Conservation (phyloP, 2,888 invertebrate genomes). For the Limenitis camilla region DNA sequence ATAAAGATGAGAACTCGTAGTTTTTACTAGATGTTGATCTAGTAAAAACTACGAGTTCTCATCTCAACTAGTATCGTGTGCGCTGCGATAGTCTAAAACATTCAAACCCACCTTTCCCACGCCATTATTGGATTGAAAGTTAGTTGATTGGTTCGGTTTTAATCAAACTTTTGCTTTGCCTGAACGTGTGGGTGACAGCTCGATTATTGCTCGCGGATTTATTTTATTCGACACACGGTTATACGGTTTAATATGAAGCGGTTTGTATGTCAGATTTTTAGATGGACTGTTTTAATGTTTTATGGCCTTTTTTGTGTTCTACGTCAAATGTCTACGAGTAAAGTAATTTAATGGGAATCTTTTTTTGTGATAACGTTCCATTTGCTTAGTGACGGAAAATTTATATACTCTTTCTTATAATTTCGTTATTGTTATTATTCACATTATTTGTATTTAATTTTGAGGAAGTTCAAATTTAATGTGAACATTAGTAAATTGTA, state of each 20-base stretch:
- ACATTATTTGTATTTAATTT: too few species aligned
- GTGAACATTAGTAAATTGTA: too few species aligned
- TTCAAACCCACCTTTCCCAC: constrained; percentile 1
- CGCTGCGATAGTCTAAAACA: background rate
- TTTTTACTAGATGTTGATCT: background rate
- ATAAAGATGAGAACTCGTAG: background rate
- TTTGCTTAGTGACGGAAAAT: too few species aligned
- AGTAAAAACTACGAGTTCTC: background rate
- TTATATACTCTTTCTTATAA: too few species aligned
- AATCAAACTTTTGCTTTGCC: constrained; percentile 33
- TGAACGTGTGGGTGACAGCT: constrained; percentile 28
- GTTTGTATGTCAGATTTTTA: background rate
- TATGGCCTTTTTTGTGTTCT: too few species aligned
- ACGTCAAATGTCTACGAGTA: too few species aligned
- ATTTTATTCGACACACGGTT: constrained; percentile 17
- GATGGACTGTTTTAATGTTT: background rate
- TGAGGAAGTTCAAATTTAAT: too few species aligned
- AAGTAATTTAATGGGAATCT: too few species aligned
- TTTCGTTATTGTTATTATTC: too few species aligned
- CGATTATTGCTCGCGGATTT: constrained; percentile 25
- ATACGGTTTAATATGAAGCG: background rate
- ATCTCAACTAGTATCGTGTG: background rate
- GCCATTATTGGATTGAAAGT: constrained; percentile 20
- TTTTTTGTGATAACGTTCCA: too few species aligned
- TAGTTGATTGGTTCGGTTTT: constrained; percentile 34